Evolutionary conservation across 2,888 invertebrate species (phyloP).

Genomic region (Azorinus chamasolen): DNA sequence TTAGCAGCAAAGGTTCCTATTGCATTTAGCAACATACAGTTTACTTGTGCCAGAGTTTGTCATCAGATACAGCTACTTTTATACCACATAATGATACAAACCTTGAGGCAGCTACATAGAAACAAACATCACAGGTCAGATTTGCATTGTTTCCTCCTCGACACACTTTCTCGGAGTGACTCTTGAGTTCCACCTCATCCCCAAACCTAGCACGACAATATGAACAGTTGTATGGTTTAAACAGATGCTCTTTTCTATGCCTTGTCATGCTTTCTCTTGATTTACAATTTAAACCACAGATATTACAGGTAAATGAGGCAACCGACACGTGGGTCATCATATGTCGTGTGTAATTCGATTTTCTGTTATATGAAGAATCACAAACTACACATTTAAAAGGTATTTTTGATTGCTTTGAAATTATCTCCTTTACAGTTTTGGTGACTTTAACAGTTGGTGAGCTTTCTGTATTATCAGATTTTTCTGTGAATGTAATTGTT

Average conservation of each 20-base stretch:
- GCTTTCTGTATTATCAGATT: constrained; percentile 14
- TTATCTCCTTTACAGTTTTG: constrained; percentile 23
- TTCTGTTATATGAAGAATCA: constrained; percentile 4
- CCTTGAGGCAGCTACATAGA: constrained; percentile 31
- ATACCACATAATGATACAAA: no score
- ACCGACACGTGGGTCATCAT: constrained; percentile 17
- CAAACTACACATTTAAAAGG: constrained; percentile 43
- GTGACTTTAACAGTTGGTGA: constrained; percentile 10
- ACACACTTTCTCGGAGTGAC: constrained; percentile 29
- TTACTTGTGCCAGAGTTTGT: no score
- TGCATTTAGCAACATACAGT: no score
- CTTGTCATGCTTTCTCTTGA: constrained; percentile 35
- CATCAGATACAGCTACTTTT: no score
- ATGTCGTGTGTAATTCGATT: constrained; percentile 40
- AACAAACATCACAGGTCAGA: constrained; percentile 47
- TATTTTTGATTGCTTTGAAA: constrained; percentile 6
- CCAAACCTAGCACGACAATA: constrained; percentile 37
- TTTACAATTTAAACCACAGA: constrained; percentile 54
- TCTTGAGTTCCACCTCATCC: constrained; percentile 11
- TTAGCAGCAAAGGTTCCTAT: no score
- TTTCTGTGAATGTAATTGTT: constrained; percentile 11
- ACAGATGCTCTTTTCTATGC: constrained; percentile 45
- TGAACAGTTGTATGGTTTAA: constrained; percentile 51
- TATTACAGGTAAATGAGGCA: constrained; percentile 26
- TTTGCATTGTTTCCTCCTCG: constrained; percentile 11